phyloP scores from a whole-genome alignment of 2,888 invertebrate species.

The Agrilus mali region DNA sequence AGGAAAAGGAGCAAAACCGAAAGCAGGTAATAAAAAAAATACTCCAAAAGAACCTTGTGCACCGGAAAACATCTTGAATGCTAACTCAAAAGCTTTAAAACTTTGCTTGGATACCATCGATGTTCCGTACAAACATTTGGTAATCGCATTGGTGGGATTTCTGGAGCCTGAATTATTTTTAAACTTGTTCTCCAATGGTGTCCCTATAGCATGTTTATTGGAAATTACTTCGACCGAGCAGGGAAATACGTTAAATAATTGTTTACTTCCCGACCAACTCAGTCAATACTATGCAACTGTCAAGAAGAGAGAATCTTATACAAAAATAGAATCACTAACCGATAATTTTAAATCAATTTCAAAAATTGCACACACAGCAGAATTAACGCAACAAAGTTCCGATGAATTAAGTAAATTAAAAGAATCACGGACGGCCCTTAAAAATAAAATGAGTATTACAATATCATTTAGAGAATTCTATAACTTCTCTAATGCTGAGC shows the following conservation, averaged over 20 bases:
- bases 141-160: conserved; percentile 7
- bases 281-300: neutral
- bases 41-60: too few relatives aligned
- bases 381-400: neutral
- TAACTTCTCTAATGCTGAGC: too few relatives aligned
- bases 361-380: neutral
- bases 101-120: neutral
- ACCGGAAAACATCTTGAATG: too few relatives aligned
- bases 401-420: too few relatives aligned
- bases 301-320: neutral
- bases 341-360: neutral
- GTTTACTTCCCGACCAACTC: too few relatives aligned
- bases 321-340: too few relatives aligned
- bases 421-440: neutral
- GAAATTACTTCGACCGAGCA: neutral
- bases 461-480: too few relatives aligned
- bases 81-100: too few relatives aligned
- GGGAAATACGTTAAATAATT: too few relatives aligned
- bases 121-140: conserved; percentile 4
- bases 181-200: conserved; percentile 1
- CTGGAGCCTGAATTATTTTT: conserved; percentile 6
- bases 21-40: too few relatives aligned
- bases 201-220: conserved; percentile 2
- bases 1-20: too few relatives aligned
- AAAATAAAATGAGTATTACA: neutral